Base-by-base conservation (phyloP, 2,797 vertebrate species). In the Lutjanus campechanus region DNA sequence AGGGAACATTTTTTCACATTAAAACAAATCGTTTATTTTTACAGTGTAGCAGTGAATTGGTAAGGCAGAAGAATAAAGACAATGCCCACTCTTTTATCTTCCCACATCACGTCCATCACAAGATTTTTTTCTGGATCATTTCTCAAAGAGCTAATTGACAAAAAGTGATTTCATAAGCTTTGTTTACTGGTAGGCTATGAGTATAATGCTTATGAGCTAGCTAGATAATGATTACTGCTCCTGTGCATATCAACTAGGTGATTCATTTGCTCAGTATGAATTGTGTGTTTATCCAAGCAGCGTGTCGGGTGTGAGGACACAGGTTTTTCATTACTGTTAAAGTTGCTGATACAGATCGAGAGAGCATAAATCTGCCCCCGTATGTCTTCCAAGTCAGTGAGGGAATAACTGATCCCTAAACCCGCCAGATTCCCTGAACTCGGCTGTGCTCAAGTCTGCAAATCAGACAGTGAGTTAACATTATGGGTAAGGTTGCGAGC, bases 81-180 rank as follows among this genome's bases (percentile, higher is more conserved):
- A 74, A 72, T 5, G 40, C 50, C 15, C 64, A 44, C 46, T 59
- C 47, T 62, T 81, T 82, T 41, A 72, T 55, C 20, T 62, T 63
- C 69, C 64, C 73, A 67, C 29, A 69, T 89, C 72, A 80, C 53
- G 60, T 79, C 72, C 63, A 43, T 81, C 76, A 75, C 69, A 36
- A 36, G 29, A 43, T 78, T 22, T 16, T 72, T 63, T 64, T 71
- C 66, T 15, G 56, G 63, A 79, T 87, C 75, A 75, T 85, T 88
- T 87, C 84, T 89, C 82, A 76, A 82, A 84, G 76, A 90, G 79
- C 82, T 90, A 90, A 90, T 88, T 88, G 88, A 88, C 84, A 89
- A 88, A 90, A 91, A 87, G 68, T 61, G 81, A 89, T 93, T 88
- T 84, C 76, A 79, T 80, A 63, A 85, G 85, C 85, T 91, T 86